Conservation (phyloP, 2,888 invertebrate species). For the Parascotia fuliginaria region DNA sequence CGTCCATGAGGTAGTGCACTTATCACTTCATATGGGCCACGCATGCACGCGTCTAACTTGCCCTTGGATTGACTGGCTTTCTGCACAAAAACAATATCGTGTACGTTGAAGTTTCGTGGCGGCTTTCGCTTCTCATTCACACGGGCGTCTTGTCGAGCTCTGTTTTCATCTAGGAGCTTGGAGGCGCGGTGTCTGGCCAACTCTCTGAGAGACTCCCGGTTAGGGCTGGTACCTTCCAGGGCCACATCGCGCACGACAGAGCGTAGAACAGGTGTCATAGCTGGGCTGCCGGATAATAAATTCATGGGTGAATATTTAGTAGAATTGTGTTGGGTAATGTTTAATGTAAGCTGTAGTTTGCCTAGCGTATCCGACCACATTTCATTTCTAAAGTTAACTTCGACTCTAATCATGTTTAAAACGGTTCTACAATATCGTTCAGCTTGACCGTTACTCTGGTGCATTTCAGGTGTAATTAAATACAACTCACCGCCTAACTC, state of each 20-base stretch:
- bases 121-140: too few species aligned
- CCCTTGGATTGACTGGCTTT: background rate
- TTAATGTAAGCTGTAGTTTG: background rate
- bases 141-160: too few species aligned
- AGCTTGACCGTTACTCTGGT: background rate
- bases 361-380: background rate
- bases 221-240: too few species aligned
- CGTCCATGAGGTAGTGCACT: background rate
- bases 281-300: background rate
- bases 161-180: too few species aligned
- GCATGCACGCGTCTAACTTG: background rate
- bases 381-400: background rate
- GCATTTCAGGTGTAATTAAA: background rate
- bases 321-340: background rate
- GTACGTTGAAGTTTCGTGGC: background rate
- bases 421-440: background rate
- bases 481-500: background rate
- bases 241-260: background rate
- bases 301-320: background rate
- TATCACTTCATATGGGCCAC: background rate
- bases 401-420: background rate
- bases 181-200: background rate
- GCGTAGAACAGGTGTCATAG: background rate
- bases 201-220: background rate
- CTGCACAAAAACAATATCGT: background rate